phyloP scores from a whole-genome alignment of 2,888 invertebrate species.

The Odontothrips loti region DNA sequence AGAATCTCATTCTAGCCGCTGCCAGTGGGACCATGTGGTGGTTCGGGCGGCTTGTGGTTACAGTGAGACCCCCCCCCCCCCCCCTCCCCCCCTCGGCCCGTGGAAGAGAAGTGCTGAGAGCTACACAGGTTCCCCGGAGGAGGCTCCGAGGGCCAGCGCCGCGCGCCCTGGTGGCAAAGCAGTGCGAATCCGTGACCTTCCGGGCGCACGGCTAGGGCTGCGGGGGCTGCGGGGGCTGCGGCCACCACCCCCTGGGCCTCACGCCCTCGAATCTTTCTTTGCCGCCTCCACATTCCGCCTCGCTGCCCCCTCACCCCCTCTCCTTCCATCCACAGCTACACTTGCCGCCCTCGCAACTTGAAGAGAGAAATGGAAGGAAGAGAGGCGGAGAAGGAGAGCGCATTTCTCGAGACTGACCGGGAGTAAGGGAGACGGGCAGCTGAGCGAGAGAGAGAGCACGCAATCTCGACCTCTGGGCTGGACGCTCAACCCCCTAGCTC shows the following conservation, averaged over 20 bases:
- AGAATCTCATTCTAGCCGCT: background rate
- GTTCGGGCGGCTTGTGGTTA: background rate
- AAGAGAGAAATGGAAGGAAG: background rate
- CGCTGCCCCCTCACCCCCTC: background rate
- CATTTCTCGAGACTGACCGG: too few species aligned
- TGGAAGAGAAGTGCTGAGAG: constrained; percentile 17
- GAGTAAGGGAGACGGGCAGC: background rate
- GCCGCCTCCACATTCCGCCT: background rate
- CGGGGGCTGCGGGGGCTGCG: too few species aligned
- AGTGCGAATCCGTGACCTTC: constrained; percentile 24
- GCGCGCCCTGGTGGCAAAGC: background rate
- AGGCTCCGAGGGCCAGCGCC: background rate
- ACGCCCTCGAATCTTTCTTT: background rate
- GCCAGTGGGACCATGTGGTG: background rate
- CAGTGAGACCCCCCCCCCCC: background rate
- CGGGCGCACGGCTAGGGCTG: too few species aligned
- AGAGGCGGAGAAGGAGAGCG: background rate
- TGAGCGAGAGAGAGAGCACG: background rate
- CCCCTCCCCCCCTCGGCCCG: background rate
- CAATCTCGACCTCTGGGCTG: constrained; percentile 17
- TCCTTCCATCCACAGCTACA: background rate
- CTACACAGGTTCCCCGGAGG: constrained; percentile 18
- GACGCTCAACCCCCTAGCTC: background rate
- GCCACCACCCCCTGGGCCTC: too few species aligned
- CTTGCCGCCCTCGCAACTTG: background rate